Evolutionary conservation across 2,113 vertebrate species (phyloP).

Genomic region (Platichthys flesus): DNA sequence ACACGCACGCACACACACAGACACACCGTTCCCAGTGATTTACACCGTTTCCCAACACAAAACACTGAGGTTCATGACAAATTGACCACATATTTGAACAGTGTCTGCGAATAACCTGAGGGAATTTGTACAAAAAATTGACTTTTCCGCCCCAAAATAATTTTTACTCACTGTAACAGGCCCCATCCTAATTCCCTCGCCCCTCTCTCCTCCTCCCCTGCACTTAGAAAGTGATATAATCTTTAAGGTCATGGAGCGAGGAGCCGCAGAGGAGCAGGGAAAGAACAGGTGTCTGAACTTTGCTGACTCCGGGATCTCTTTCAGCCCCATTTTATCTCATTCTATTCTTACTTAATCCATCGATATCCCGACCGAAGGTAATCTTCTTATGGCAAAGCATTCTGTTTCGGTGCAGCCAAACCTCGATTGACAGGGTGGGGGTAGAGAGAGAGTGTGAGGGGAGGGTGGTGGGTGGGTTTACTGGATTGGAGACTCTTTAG

Average conservation of each 20-base stretch:
- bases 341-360: constrained; percentile 85
- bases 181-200: background rate
- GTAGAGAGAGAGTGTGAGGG: constrained; percentile 22
- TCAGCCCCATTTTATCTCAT: constrained; percentile 78
- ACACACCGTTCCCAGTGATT: constrained; percentile 63
- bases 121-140: background rate
- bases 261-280: constrained; percentile 12
- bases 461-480: constrained; percentile 33
- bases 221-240: constrained; percentile 47
- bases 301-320: constrained; percentile 75
- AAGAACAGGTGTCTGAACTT: constrained; percentile 81
- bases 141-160: constrained; percentile 12
- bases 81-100: constrained; percentile 57
- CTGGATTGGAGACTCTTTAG: constrained; percentile 64
- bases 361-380: constrained; percentile 82
- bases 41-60: constrained; percentile 47
- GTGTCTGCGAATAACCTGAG: constrained; percentile 4
- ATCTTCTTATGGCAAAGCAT: constrained; percentile 84
- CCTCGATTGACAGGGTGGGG: constrained; percentile 74
- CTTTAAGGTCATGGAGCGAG: constrained; percentile 43
- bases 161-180: constrained; percentile 37
- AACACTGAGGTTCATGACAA: constrained; percentile 34
- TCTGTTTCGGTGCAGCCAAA: constrained; percentile 82
- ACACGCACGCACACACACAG: constrained; percentile 50
- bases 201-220: constrained; percentile 22